Evolutionary conservation across 2,113 vertebrate genomes (phyloP).

Genomic region (Oncorhynchus tshawytscha): DNA sequence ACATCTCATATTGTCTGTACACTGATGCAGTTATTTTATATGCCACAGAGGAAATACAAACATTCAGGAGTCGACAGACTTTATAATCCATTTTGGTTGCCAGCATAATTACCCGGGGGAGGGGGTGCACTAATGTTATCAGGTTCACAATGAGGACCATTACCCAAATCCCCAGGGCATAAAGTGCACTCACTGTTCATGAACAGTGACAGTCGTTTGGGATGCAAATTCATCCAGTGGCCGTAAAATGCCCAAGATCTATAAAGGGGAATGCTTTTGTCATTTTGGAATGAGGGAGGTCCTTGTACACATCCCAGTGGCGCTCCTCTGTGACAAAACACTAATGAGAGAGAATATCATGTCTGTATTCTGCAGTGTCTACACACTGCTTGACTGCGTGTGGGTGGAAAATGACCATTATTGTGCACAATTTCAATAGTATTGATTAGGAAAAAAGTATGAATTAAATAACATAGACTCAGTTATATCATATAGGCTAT

Average conservation of each 20-base stretch:
- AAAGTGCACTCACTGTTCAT: background rate
- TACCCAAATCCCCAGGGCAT: conserved; percentile 9
- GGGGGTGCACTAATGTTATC: conserved; percentile 11
- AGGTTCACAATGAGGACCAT: conserved; percentile 24
- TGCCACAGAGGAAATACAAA: background rate
- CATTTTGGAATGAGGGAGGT: too few relatives aligned
- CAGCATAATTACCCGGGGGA: background rate
- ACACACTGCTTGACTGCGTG: too few relatives aligned
- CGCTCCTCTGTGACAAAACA: background rate
- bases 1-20: background rate
- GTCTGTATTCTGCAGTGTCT: background rate
- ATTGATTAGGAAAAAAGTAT: too few relatives aligned
- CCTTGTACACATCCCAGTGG: too few relatives aligned
- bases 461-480: too few relatives aligned
- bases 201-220: conserved; percentile 7
- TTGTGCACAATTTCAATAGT: too few relatives aligned
- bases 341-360: background rate
- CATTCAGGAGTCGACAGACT: background rate
- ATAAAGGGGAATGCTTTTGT: background rate
- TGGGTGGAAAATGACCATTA: too few relatives aligned
- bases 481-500: too few relatives aligned
- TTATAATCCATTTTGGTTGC: conserved; percentile 24
- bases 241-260: background rate
- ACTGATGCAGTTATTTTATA: background rate
- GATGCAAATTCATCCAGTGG: background rate